Conservation (phyloP, 2,888 invertebrate species). For the Polyommatus iphigenia region DNA sequence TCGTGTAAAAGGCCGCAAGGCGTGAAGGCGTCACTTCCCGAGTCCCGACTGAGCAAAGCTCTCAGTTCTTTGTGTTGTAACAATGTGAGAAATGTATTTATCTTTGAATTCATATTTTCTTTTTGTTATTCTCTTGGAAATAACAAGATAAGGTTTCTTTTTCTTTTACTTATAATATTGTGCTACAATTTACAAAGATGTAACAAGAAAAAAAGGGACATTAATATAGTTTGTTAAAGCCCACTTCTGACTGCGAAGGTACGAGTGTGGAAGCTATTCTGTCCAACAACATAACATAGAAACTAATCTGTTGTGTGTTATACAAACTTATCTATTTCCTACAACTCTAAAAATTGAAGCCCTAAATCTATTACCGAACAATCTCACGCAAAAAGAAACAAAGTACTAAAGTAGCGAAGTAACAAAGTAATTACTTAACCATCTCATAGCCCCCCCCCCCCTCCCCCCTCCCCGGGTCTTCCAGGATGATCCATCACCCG, state of each 20-base stretch:
- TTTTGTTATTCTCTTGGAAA: not conserved
- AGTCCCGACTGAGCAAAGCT: not conserved
- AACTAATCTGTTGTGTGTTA: not conserved
- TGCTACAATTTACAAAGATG: too few relatives aligned
- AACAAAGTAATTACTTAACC: conserved; percentile 13
- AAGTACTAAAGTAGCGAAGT: not conserved
- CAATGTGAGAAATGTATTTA: not conserved
- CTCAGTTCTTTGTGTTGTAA: not conserved
- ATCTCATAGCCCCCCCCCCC: not conserved
- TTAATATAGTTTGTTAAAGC: too few relatives aligned
- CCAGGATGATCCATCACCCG: conserved; percentile 9
- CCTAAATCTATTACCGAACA: not conserved
- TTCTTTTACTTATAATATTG: too few relatives aligned
- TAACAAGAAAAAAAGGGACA: too few relatives aligned
- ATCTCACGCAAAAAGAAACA: not conserved
- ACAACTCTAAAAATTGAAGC: not conserved
- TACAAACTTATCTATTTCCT: not conserved
- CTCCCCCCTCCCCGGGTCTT: not conserved
- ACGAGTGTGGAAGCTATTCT: too few relatives aligned
- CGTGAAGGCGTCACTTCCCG: not conserved
- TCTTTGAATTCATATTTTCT: not conserved
- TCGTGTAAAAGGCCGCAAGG: not conserved
- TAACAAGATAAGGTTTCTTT: too few relatives aligned
- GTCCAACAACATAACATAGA: too few relatives aligned
- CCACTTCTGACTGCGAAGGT: too few relatives aligned